A percentile compares a stretch with the other conserved stretches of the same genome.
Evolutionary conservation across 2,888 invertebrate genomes (phyloP).

Genomic region (Leistus spinibarbis): DNA sequence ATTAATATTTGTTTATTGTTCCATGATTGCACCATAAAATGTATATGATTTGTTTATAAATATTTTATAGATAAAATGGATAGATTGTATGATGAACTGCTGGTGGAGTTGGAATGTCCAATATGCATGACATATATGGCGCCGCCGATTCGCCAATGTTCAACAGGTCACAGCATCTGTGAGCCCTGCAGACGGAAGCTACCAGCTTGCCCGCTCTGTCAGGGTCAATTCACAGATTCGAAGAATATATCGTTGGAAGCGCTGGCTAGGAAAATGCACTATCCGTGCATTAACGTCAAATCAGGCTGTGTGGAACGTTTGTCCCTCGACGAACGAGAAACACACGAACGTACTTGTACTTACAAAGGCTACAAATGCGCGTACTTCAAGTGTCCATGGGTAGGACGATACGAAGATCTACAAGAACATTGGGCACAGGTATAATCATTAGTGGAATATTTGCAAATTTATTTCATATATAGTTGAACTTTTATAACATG

Average conservation of each 20-base stretch:
- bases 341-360: conserved; percentile 43
- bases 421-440: conserved; percentile 44
- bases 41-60: no score
- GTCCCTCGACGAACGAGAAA: conserved; percentile 43
- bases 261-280: conserved; percentile 45
- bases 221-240: conserved; percentile 44
- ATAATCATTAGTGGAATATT: no score
- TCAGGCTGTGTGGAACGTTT: conserved; percentile 43
- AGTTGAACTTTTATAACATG: no score
- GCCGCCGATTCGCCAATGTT: conserved; percentile 46
- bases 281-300: conserved; percentile 45
- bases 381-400: conserved; percentile 45
- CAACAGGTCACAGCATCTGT: conserved; percentile 46
- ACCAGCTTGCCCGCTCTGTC: conserved; percentile 45
- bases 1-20: no score
- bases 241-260: conserved; percentile 46
- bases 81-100: conserved; percentile 42
- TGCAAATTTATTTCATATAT: no score
- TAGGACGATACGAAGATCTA: conserved; percentile 43
- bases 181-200: conserved; percentile 43
- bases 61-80: conserved; percentile 20
- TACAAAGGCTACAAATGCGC: conserved; percentile 45
- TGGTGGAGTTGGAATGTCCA: conserved; percentile 46
- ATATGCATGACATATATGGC: conserved; percentile 46
- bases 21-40: no score